Conservation (phyloP, 2,888 invertebrate species). For the Oscheius sp. region DNA sequence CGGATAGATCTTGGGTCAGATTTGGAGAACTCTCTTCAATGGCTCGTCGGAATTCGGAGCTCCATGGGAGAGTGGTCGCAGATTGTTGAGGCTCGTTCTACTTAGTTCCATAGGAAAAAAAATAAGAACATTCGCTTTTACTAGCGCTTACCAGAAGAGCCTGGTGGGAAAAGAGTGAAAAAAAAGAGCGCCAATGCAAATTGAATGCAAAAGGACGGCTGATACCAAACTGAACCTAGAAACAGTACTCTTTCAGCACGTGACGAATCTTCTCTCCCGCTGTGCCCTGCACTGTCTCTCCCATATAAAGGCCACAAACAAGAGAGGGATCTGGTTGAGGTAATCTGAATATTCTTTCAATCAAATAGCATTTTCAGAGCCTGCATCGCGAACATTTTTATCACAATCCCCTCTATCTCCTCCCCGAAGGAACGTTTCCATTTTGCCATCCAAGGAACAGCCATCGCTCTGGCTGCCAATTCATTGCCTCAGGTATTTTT, state of each 20-base stretch:
- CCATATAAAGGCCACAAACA: background rate
- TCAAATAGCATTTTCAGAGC: background rate
- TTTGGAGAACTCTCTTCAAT: constrained; percentile 35
- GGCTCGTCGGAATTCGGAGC: constrained; percentile 33
- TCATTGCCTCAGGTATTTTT: constrained; percentile 43
- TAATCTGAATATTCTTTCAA: background rate
- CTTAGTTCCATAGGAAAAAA: background rate
- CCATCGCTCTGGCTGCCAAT: constrained; percentile 46
- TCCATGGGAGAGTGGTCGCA: constrained; percentile 33
- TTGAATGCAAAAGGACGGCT: background rate
- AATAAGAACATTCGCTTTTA: too few species aligned
- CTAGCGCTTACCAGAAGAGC: too few species aligned
- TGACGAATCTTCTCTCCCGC: background rate
- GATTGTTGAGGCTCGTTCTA: constrained; percentile 8
- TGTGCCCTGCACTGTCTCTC: constrained; percentile 25
- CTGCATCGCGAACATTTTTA: constrained; percentile 35
- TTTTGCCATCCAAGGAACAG: constrained; percentile 38
- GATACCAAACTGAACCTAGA: too few species aligned
- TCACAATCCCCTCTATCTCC: constrained; percentile 35
- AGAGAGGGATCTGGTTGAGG: constrained; percentile 24
- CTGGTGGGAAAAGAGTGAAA: too few species aligned
- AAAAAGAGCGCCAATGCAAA: background rate
- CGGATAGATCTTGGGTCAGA: constrained; percentile 11
- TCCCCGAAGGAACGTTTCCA: constrained; percentile 9
- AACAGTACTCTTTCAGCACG: constrained; percentile 2